phyloP scores from a whole-genome alignment of 2,113 vertebrate species.

The Dendrocopos noguchii region DNA sequence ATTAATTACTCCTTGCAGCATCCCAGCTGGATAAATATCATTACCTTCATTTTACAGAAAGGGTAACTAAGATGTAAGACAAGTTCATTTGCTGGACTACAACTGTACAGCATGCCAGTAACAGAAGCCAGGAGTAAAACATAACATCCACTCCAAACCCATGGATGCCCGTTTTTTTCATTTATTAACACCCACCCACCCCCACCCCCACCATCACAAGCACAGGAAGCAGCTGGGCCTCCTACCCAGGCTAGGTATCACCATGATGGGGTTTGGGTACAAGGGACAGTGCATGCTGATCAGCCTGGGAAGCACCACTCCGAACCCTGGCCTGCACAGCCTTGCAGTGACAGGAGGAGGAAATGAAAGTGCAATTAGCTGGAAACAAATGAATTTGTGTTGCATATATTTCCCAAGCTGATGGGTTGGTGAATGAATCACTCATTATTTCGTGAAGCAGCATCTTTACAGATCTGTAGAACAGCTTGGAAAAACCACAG shows the following conservation, averaged over 20 bases:
- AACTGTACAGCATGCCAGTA: neutral
- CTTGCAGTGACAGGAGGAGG: neutral
- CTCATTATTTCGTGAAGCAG: slow-evolving; percentile 11
- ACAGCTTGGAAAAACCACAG: slow-evolving; percentile 24
- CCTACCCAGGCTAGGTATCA: neutral
- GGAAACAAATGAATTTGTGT: slow-evolving; percentile 57
- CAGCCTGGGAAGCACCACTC: neutral
- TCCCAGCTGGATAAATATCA: slow-evolving; percentile 70
- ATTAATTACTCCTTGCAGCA: slow-evolving; percentile 69
- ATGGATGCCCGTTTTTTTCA: neutral
- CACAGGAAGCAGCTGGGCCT: neutral
- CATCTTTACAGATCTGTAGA: slow-evolving; percentile 60
- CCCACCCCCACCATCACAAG: neutral
- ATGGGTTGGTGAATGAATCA: slow-evolving; percentile 44
- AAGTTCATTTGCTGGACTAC: slow-evolving; percentile 45
- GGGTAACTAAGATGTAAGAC: slow-evolving; percentile 48
- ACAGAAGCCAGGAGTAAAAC: neutral
- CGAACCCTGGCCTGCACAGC: neutral
- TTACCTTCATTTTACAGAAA: slow-evolving; percentile 59
- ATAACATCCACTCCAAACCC: neutral
- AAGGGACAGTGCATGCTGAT: fast-evolving
- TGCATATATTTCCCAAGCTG: slow-evolving; percentile 60
- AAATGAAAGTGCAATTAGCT: slow-evolving; percentile 65
- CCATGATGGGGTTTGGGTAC: neutral
- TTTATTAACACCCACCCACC: neutral